Evolutionary conservation across 1,140 invertebrate genomes (phyloP), one percentile per base, ranked within the genome.

Genomic region (Neodiprion pinetum): DNA sequence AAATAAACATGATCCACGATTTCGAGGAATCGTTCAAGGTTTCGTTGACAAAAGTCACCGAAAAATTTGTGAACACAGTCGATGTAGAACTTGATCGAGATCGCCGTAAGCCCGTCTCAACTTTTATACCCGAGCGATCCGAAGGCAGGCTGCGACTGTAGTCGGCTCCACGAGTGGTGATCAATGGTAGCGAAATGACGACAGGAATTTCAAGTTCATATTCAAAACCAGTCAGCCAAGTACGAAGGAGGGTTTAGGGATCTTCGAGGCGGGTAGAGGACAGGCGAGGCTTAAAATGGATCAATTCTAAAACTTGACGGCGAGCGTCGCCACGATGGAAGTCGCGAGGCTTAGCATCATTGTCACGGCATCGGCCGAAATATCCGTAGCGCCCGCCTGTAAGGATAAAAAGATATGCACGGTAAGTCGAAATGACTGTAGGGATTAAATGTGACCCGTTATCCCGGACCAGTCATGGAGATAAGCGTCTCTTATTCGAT

Each of bases 301-400:
- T n/a, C 14, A 40, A 21, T n/a, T n/a, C n/a, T 72, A 72, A 14
- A 71, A 74, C 17, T 72, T 50, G 3, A 74, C 61, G 11, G 70
- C 69, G 14, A 76, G 68, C 48, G 70, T 71, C 8, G 75, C 72
- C 9, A 67, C 23, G 40, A 72, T 14, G 47, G 75, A 76, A 12
- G 72, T 76, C 40, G 23, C 61, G 17, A 74, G 67, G 48, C 72
- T 67, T 4, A 74, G 21, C 28, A 74, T n/a, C 47, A 50, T 67
- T 9, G 72, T 61, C 12, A 67, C 53, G 12, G 70, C 53, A 7
- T 69, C 7, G 11, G 49, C 68, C 28, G 67, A 14, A 14, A 61
- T 61, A 14, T 61, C 53, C 9, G 53, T 12, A 61, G 53, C 53
- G 53, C 53, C n/a, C 11, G 53, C 53, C 53, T 61, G 53, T 5